These are phyloP conservation scores for Tetragonula clypearis DNA, from an alignment of 1,140 invertebrate genomes.

Conservation along the genomic window DNA sequence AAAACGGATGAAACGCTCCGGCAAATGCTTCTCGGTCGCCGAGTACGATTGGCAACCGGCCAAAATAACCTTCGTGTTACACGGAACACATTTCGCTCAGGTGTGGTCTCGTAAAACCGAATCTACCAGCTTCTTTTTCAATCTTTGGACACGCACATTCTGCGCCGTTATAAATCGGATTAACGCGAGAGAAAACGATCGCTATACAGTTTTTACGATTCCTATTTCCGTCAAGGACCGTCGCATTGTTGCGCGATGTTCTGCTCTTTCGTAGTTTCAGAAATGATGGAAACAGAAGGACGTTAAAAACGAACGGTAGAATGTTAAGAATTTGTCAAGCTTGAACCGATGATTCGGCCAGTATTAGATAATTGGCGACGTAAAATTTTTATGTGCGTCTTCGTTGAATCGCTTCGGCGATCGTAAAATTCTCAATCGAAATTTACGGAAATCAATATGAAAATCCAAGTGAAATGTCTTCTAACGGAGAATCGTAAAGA, in stretches of 20 bases:
- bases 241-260: neutral
- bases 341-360: neutral
- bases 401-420: neutral
- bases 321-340: neutral
- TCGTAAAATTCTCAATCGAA: neutral
- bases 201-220: neutral
- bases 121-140: neutral
- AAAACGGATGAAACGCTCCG: slow-evolving; percentile 39
- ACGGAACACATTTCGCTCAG: slow-evolving; percentile 29
- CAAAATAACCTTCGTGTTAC: slow-evolving; percentile 33
- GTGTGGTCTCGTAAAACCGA: slow-evolving; percentile 3
- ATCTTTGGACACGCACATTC: neutral
- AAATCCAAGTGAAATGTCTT: neutral
- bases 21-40: slow-evolving; percentile 40
- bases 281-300: neutral
- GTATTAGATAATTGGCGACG: neutral
- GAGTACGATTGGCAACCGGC: slow-evolving; percentile 32
- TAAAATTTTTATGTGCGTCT: neutral
- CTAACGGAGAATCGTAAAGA: neutral
- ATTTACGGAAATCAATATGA: neutral
- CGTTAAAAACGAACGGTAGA: neutral
- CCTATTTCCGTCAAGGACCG: slow-evolving; percentile 11
- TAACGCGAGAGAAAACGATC: neutral
- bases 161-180: neutral
- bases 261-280: neutral